Conservation (phyloP, 2,888 invertebrate species). For the Diplazon laetatorius region DNA sequence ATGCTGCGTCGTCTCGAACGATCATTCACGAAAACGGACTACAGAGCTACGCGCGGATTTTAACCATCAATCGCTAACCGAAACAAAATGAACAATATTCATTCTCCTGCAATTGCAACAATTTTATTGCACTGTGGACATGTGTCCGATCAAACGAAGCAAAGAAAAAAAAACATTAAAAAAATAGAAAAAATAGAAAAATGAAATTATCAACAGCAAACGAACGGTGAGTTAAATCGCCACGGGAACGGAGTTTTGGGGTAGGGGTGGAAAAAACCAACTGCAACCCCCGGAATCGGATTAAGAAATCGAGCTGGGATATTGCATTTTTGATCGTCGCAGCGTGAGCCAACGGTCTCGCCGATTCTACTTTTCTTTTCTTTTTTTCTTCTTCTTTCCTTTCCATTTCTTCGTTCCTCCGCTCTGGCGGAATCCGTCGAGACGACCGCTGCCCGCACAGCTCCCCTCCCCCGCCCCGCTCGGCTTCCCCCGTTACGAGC, state of each 20-base stretch:
- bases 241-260: constrained; percentile 34
- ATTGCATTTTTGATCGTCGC: constrained; percentile 81
- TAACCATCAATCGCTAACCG: neutral
- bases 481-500: constrained; percentile 10
- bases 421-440: constrained; percentile 54
- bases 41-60: too few species aligned
- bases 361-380: constrained; percentile 34
- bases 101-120: constrained; percentile 27
- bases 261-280: too few species aligned
- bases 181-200: neutral
- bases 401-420: constrained; percentile 34
- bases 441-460: constrained; percentile 18
- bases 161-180: neutral
- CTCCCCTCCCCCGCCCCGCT: neutral
- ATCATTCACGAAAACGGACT: neutral
- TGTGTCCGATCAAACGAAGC: neutral
- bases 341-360: constrained; percentile 64
- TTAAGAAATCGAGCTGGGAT: constrained; percentile 81
- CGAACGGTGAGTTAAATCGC: constrained; percentile 29
- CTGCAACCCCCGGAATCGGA: constrained; percentile 76
- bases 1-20: constrained; percentile 10
- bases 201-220: constrained; percentile 42
- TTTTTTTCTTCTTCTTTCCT: constrained; percentile 40
- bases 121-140: constrained; percentile 43
- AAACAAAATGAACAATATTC: constrained; percentile 7